phyloP scores from a whole-genome alignment of 1,140 invertebrate genomes.

The Aphelenchoides fujianensis region DNA sequence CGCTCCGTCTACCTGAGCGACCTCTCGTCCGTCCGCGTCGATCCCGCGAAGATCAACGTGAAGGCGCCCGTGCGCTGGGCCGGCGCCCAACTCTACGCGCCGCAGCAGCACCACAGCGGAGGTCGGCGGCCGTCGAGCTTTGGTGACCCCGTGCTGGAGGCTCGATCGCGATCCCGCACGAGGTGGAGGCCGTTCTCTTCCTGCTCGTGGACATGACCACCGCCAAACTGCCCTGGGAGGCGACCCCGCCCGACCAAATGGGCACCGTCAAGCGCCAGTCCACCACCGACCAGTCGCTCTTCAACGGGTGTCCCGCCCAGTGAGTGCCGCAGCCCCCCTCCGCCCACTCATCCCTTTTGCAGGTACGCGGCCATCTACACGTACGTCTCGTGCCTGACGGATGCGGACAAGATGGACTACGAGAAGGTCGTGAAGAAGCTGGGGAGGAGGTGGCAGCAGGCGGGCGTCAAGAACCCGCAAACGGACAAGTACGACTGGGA shows the following conservation, averaged over 20 bases:
- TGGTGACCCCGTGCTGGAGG: too few relatives aligned
- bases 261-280: slow-evolving; percentile 33
- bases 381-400: slow-evolving; percentile 35
- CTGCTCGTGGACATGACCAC: slow-evolving; percentile 36
- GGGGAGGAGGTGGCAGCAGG: slow-evolving; percentile 36
- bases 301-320: slow-evolving; percentile 29
- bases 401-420: slow-evolving; percentile 35
- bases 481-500: slow-evolving; percentile 36
- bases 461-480: slow-evolving; percentile 33
- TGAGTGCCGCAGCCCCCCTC: slow-evolving; percentile 11
- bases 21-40: slow-evolving; percentile 27
- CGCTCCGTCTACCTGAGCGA: slow-evolving; percentile 36
- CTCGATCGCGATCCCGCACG: slow-evolving; percentile 27
- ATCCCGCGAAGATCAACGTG: slow-evolving; percentile 31
- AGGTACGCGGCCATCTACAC: slow-evolving; percentile 36
- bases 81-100: slow-evolving; percentile 31
- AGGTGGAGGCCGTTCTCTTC: slow-evolving; percentile 25
- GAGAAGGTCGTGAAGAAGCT: slow-evolving; percentile 25
- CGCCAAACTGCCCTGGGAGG: slow-evolving; percentile 34
- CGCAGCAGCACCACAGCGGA: slow-evolving; percentile 28
- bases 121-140: too few relatives aligned
- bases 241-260: slow-evolving; percentile 29
- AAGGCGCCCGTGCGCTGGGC: slow-evolving; percentile 33
- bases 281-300: slow-evolving; percentile 36
- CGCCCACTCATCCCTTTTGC: too few relatives aligned